Conservation (phyloP, 2,113 vertebrate genomes). For the Otis tarda region DNA sequence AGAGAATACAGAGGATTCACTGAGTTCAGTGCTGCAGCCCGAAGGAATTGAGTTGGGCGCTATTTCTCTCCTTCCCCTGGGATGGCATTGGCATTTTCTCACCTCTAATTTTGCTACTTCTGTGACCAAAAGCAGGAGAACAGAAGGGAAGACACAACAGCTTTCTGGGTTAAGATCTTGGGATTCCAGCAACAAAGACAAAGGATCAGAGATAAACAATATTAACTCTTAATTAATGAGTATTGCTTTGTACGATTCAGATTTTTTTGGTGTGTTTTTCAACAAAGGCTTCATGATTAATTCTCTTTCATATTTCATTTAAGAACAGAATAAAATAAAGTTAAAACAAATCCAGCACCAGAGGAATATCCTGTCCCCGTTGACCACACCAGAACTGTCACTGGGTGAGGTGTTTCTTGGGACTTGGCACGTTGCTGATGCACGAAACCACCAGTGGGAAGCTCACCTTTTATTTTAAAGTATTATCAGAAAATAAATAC, state of each 20-base stretch:
- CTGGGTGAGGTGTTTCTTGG: neutral
- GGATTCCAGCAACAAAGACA: neutral
- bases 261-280: neutral
- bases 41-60: neutral
- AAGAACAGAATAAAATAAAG: neutral
- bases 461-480: neutral
- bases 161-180: neutral
- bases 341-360: neutral
- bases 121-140: neutral
- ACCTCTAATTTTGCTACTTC: neutral
- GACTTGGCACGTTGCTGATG: neutral
- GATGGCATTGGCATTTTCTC: neutral
- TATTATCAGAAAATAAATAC: neutral
- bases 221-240: neutral
- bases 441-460: neutral
- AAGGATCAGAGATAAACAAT: neutral
- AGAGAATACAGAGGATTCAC: neutral
- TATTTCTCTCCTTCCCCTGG: neutral
- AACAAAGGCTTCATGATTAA: neutral
- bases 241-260: neutral
- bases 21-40: neutral
- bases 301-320: neutral
- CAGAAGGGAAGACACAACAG: neutral
- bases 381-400: neutral
- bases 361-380: neutral